A percentile compares a stretch with the other conserved stretches of the same genome.
Evolutionary conservation across 2,888 invertebrate species (phyloP).

Genomic region (Hydriomena furcata): DNA sequence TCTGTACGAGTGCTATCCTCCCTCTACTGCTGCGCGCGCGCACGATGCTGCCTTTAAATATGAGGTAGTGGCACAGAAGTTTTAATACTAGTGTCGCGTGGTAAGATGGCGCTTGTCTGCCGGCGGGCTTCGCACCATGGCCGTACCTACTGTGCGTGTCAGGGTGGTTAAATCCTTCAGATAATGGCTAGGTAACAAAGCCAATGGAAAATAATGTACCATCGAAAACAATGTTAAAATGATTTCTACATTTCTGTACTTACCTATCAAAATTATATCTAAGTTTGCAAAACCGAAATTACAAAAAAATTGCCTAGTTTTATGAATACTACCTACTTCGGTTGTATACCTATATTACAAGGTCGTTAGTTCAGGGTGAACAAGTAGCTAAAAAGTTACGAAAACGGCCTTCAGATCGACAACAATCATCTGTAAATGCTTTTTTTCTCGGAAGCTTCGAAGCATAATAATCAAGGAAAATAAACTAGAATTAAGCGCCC

Average conservation of each 20-base stretch:
- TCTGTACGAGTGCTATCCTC: conserved; percentile 63
- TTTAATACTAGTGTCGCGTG: conserved; percentile 13
- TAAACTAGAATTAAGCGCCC: too few relatives aligned
- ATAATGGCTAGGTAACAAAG: too few relatives aligned
- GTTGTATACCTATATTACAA: not conserved
- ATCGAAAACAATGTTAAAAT: too few relatives aligned
- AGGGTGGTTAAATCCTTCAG: too few relatives aligned
- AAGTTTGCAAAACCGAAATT: too few relatives aligned
- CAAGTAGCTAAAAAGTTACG: not conserved
- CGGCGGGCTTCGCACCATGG: not conserved
- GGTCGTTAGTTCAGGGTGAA: not conserved
- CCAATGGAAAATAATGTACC: too few relatives aligned
- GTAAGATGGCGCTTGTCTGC: not conserved
- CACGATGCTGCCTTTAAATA: conserved; percentile 37
- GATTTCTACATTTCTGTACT: too few relatives aligned
- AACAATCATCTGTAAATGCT: not conserved
- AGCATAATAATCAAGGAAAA: not conserved
- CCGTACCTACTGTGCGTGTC: too few relatives aligned
- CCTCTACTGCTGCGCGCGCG: conserved; percentile 70
- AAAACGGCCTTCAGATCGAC: conserved; percentile 2
- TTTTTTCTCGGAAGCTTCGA: not conserved
- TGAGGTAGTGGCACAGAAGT: conserved; percentile 24
- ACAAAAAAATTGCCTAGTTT: too few relatives aligned
- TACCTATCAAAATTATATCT: too few relatives aligned
- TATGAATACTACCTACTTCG: too few relatives aligned